Conservation (phyloP, 2,797 vertebrate genomes). For the Eospalax fontanierii region DNA sequence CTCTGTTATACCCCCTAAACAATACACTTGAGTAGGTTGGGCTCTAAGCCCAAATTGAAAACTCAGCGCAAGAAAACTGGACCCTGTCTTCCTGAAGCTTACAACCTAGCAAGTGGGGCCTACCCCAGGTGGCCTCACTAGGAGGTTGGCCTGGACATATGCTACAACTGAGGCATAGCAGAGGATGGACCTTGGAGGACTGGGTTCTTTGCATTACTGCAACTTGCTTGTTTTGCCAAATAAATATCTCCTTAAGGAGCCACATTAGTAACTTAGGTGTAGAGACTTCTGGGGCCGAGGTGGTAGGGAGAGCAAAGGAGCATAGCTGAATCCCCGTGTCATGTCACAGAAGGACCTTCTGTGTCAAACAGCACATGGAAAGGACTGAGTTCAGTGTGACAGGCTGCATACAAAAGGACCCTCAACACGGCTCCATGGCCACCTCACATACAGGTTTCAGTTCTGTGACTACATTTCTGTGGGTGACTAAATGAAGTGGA, state of each 20-base stretch:
- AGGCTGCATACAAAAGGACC: neutral
- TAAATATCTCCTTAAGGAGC: neutral
- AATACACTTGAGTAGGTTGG: neutral
- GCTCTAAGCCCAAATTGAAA: neutral
- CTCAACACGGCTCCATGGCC: neutral
- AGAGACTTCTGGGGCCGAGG: slow-evolving; percentile 3
- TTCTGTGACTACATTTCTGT: neutral
- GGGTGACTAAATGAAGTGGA: neutral
- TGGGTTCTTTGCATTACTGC: neutral
- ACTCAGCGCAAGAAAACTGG: neutral
- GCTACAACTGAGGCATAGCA: neutral
- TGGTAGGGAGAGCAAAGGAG: neutral
- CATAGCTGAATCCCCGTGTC: neutral
- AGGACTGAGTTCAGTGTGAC: neutral
- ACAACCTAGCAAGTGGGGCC: neutral
- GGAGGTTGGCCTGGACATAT: neutral
- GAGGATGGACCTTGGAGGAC: neutral
- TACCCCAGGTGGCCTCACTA: no score
- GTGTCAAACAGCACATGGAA: neutral
- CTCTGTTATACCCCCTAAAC: neutral
- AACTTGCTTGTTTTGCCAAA: slow-evolving; percentile 33
- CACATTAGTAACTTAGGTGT: slow-evolving; percentile 40
- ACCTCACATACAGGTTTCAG: neutral
- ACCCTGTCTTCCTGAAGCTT: neutral
- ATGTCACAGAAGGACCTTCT: neutral